phyloP scores from a whole-genome alignment of 2,888 invertebrate genomes.

The Zelleria hepariella region DNA sequence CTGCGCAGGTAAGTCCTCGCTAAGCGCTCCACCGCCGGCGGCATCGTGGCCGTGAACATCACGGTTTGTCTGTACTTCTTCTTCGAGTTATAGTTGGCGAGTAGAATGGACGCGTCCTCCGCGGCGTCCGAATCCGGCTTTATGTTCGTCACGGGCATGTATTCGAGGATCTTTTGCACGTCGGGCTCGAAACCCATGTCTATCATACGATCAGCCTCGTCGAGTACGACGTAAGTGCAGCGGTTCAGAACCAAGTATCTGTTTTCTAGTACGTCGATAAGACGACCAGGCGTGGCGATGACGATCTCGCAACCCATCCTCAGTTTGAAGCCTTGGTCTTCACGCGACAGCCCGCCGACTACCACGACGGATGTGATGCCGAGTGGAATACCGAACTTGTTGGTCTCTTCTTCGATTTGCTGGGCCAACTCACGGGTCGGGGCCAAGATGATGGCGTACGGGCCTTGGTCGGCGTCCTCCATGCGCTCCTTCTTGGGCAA shows the following conservation, averaged over 20 bases:
- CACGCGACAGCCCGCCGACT: conserved; percentile 97
- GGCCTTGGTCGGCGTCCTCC: conserved; percentile 94
- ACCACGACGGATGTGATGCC: conserved; percentile 96
- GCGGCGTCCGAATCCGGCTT: conserved; percentile 99
- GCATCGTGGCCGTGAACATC: conserved; percentile 99
- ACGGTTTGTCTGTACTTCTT: conserved; percentile 99
- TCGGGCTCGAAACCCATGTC: conserved; percentile 99
- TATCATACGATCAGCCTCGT: conserved; percentile 99
- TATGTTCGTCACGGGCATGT: conserved; percentile 97
- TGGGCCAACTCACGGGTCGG: conserved; percentile 99
- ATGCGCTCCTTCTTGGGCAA: conserved; percentile 95
- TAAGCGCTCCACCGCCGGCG: conserved; percentile 95
- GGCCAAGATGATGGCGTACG: conserved; percentile 98
- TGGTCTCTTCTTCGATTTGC: conserved; percentile 99
- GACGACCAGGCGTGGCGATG: conserved; percentile 99
- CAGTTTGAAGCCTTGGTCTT: conserved; percentile 98
- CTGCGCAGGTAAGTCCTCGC: conserved; percentile 95
- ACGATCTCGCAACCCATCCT: conserved; percentile 99
- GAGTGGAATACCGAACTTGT: conserved; percentile 94
- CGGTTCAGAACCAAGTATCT: conserved; percentile 96
- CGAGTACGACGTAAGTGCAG: conserved; percentile 97
- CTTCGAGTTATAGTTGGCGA: conserved; percentile 95
- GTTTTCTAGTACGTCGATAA: conserved; percentile 98
- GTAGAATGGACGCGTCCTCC: conserved; percentile 90
- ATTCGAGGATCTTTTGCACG: conserved; percentile 97